These are phyloP conservation scores for Drosophila gaucha DNA, from an alignment of 2,888 invertebrate genomes.

Conservation along the genomic window DNA sequence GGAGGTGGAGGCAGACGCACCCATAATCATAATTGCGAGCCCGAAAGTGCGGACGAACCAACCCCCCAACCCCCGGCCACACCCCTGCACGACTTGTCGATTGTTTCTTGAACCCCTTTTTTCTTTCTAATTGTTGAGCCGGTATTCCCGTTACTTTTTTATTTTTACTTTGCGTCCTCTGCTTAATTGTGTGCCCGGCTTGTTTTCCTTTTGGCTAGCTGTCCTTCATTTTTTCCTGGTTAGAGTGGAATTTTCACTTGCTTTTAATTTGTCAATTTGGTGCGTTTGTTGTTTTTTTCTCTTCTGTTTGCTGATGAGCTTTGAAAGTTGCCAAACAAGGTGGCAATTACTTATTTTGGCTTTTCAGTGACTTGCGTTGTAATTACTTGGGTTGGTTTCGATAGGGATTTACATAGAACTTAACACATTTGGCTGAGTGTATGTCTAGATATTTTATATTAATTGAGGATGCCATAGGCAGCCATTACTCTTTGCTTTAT, in stretches of 20 bases:
- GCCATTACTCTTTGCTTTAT: not conserved
- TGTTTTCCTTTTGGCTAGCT: conserved; percentile 55
- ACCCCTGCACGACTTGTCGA: conserved; percentile 54
- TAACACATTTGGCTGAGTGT: conserved; percentile 19
- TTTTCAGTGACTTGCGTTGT: conserved; percentile 54
- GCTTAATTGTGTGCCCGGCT: conserved; percentile 70
- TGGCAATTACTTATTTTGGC: conserved; percentile 78
- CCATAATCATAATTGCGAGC: conserved; percentile 77
- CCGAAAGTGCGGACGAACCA: conserved; percentile 41
- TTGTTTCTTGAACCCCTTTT: conserved; percentile 47
- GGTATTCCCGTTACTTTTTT: conserved; percentile 29
- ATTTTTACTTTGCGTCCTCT: conserved; percentile 33
- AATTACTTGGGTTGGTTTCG: conserved; percentile 50
- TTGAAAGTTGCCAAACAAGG: conserved; percentile 68
- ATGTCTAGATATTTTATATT: not conserved
- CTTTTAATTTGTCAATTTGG: conserved; percentile 78
- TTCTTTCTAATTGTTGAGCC: conserved; percentile 66
- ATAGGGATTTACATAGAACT: conserved; percentile 32
- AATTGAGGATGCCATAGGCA: not conserved
- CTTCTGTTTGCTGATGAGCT: conserved; percentile 69
- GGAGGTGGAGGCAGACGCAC: conserved; percentile 46
- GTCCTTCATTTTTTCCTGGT: conserved; percentile 29
- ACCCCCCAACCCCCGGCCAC: conserved; percentile 1
- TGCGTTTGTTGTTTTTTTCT: conserved; percentile 34
- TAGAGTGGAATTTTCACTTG: conserved; percentile 61